These are phyloP conservation scores for Daubentonia madagascariensis DNA, from an alignment of 2,113 vertebrate species.

Conservation along the genomic window DNA sequence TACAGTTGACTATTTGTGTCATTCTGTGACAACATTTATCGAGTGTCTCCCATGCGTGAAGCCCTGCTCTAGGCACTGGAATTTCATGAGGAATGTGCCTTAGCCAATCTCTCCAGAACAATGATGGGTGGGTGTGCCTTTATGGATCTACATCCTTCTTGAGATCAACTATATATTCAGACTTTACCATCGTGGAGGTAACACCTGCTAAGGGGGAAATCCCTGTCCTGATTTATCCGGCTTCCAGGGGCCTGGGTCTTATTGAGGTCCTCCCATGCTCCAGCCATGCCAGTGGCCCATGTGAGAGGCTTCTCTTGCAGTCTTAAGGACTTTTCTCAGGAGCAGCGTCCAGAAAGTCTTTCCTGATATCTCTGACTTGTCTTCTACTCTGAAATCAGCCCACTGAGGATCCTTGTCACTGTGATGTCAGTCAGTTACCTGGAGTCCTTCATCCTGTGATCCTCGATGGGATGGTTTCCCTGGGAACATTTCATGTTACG, in stretches of 20 bases:
- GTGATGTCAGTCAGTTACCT: not conserved
- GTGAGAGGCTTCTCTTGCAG: too few relatives aligned
- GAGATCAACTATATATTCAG: not conserved
- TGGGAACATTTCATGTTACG: not conserved
- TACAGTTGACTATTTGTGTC: not conserved
- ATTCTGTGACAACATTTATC: fast-evolving
- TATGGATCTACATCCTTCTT: not conserved
- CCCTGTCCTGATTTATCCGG: too few relatives aligned
- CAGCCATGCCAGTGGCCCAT: fast-evolving
- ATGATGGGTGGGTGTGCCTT: fast-evolving
- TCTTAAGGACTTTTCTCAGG: not conserved
- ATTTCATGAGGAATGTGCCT: too few relatives aligned
- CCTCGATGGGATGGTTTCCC: not conserved
- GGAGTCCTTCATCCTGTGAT: not conserved
- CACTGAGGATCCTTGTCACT: too few relatives aligned
- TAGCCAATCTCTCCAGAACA: not conserved
- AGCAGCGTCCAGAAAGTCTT: not conserved
- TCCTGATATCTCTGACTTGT: not conserved
- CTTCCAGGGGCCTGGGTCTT: not conserved
- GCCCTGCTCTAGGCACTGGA: not conserved
- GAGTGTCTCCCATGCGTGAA: not conserved
- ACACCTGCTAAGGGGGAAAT: not conserved
- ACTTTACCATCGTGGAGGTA: not conserved
- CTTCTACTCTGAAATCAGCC: not conserved
- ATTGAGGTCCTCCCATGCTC: not conserved